phyloP scores from a whole-genome alignment of 2,888 invertebrate genomes.

The Caenorhabditis wallacei region DNA sequence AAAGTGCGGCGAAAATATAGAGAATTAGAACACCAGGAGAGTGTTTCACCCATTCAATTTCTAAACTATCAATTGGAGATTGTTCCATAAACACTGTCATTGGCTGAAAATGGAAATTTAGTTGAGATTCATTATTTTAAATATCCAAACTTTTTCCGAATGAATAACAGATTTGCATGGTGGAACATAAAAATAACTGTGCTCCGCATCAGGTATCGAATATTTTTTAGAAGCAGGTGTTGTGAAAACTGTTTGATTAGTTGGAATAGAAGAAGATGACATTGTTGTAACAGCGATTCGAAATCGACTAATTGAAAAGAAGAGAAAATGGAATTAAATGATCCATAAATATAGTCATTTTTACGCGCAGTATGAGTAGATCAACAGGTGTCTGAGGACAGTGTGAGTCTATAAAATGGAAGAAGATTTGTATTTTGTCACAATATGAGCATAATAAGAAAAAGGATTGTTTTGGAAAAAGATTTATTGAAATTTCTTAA shows the following conservation, averaged over 20 bases:
- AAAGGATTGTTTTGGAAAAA: too few relatives aligned
- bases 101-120: conserved; percentile 33
- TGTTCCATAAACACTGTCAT: conserved; percentile 50
- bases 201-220: conserved; percentile 47
- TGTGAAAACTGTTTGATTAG: conserved; percentile 7
- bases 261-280: conserved; percentile 26
- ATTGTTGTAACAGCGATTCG: conserved; percentile 12
- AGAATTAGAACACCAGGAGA: conserved; percentile 10
- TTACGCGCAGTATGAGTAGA: not conserved
- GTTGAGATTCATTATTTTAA: not conserved
- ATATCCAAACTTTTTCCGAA: conserved; percentile 37
- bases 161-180: conserved; percentile 42
- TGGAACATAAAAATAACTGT: conserved; percentile 60
- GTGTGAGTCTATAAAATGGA: not conserved
- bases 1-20: conserved; percentile 32
- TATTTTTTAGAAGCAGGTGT: conserved; percentile 46
- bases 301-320: conserved; percentile 5
- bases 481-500: too few relatives aligned
- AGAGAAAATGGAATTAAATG: not conserved
- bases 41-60: conserved; percentile 58
- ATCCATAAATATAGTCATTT: not conserved
- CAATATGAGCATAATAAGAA: too few relatives aligned
- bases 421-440: too few relatives aligned
- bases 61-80: conserved; percentile 7
- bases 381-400: not conserved